Evolutionary conservation across 2,888 invertebrate genomes (phyloP).

Genomic region (Octodonta nipae): DNA sequence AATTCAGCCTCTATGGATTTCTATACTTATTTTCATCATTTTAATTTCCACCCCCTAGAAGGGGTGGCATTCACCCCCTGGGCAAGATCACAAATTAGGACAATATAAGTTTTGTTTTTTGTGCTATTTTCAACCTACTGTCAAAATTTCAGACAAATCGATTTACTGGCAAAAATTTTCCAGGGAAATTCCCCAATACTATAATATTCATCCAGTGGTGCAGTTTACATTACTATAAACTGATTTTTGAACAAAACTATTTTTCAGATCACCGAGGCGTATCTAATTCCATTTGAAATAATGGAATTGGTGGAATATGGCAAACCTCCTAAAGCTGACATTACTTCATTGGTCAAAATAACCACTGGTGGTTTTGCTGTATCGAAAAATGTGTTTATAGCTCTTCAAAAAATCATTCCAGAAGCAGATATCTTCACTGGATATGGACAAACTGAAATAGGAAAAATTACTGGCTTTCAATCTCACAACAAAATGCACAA

Average conservation of each 20-base stretch:
- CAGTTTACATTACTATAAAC: neutral
- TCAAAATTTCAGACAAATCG: too few relatives aligned
- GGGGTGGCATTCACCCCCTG: too few relatives aligned
- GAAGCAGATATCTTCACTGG: constrained; percentile 20
- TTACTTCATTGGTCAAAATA: constrained; percentile 19
- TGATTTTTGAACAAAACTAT: neutral
- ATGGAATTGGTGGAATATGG: constrained; percentile 21
- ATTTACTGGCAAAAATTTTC: too few relatives aligned
- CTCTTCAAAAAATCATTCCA: constrained; percentile 24
- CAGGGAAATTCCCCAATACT: too few relatives aligned
- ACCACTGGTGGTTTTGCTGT: constrained; percentile 24
- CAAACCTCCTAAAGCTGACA: constrained; percentile 22
- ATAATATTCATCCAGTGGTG: too few relatives aligned
- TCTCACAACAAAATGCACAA: constrained; percentile 19
- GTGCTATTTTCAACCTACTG: too few relatives aligned
- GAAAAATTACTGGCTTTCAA: constrained; percentile 20
- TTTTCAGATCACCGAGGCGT: constrained; percentile 18
- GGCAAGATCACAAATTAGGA: too few relatives aligned
- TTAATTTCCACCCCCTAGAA: too few relatives aligned
- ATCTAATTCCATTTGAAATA: constrained; percentile 20
- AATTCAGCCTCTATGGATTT: too few relatives aligned
- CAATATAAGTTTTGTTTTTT: too few relatives aligned
- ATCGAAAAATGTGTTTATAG: constrained; percentile 17
- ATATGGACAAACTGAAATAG: constrained; percentile 29
- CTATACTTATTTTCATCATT: too few relatives aligned